These are phyloP conservation scores for Ormia ochracea DNA, from an alignment of 2,888 invertebrate genomes.

Conservation along the genomic window DNA sequence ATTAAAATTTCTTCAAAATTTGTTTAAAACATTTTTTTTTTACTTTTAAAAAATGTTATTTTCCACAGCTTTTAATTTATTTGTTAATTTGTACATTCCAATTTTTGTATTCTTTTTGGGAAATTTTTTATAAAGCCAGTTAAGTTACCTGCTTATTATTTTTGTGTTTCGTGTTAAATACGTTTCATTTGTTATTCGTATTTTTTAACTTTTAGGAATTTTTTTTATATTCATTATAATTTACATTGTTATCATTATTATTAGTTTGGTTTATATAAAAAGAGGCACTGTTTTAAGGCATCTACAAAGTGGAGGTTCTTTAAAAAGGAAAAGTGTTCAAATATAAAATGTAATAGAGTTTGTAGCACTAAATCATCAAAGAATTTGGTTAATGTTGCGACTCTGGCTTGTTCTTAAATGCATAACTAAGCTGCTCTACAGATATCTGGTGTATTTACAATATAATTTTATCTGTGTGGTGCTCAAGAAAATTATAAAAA, in stretches of 20 bases:
- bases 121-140: slow-evolving; percentile 47
- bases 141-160: slow-evolving; percentile 52
- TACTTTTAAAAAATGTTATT: slow-evolving; percentile 22
- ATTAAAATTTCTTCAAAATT: slow-evolving; percentile 68
- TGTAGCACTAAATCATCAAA: slow-evolving; percentile 16
- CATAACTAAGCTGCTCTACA: not conserved
- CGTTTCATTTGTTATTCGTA: slow-evolving; percentile 9
- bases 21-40: slow-evolving; percentile 60
- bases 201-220: slow-evolving; percentile 47
- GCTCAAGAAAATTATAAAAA: too few relatives aligned
- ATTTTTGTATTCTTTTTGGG: slow-evolving; percentile 12
- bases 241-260: not conserved
- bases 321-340: not conserved
- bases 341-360: not conserved
- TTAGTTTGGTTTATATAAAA: slow-evolving; percentile 67
- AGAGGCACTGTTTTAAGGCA: slow-evolving; percentile 91
- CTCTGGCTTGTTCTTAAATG: not conserved
- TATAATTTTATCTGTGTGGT: too few relatives aligned
- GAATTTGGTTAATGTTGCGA: not conserved
- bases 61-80: slow-evolving; percentile 41
- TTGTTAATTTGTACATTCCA: slow-evolving; percentile 60
- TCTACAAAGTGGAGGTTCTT: slow-evolving; percentile 82
- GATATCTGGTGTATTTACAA: too few relatives aligned
- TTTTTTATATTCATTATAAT: slow-evolving; percentile 40
- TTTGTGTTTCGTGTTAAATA: not conserved